Conservation (phyloP, 2,113 vertebrate genomes). For the Gadus macrocephalus region DNA sequence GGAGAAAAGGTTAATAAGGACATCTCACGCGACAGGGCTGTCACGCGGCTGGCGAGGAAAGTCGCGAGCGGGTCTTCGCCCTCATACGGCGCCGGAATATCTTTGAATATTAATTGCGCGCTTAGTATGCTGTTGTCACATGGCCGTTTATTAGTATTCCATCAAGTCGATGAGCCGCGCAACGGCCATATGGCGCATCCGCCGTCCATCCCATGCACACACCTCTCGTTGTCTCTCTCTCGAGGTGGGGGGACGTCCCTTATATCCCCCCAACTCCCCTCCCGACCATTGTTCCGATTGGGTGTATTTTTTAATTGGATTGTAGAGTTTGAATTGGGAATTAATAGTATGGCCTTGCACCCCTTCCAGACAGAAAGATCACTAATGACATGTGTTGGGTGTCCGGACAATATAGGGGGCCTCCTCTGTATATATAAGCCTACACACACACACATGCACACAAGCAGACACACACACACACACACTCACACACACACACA, state of each 20-base stretch:
- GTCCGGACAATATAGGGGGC: neutral
- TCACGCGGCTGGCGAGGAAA: conserved; percentile 34
- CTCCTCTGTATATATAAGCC: too few relatives aligned
- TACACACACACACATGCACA: neutral
- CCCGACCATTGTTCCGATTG: conserved; percentile 37
- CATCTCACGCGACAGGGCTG: conserved; percentile 47
- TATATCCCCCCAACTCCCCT: conserved; percentile 30
- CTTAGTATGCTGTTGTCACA: conserved; percentile 70
- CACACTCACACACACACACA: conserved; percentile 20
- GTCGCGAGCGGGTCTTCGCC: conserved; percentile 47
- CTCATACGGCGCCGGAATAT: conserved; percentile 61
- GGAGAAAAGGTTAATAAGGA: conserved; percentile 67
- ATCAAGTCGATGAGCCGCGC: conserved; percentile 66
- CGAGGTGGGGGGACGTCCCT: conserved; percentile 22
- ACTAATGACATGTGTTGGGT: too few relatives aligned
- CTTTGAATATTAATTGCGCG: conserved; percentile 69
- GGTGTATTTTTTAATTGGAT: conserved; percentile 55
- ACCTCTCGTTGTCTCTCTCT: conserved; percentile 36
- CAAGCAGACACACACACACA: conserved; percentile 9
- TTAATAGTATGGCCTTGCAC: conserved; percentile 35
- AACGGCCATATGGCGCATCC: conserved; percentile 63
- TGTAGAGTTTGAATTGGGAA: conserved; percentile 45
- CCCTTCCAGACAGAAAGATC: neutral
- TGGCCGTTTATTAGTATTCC: conserved; percentile 74
- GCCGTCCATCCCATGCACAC: conserved; percentile 39